Evolutionary conservation across 1,140 invertebrate genomes (phyloP).

Genomic region (Magallana ariakensis): DNA sequence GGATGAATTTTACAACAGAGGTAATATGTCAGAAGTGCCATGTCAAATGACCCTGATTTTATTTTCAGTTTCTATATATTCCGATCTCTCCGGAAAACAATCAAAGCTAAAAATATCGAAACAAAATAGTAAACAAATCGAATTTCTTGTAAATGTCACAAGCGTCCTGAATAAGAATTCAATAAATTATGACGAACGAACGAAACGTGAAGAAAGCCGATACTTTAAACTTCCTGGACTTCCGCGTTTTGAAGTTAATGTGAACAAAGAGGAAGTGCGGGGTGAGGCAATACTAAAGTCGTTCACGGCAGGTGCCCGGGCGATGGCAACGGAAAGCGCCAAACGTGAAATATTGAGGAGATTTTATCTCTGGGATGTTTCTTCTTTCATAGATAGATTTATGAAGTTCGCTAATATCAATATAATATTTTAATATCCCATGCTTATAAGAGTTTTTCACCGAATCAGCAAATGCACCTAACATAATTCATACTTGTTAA

Average conservation of each 20-base stretch:
- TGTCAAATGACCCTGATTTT: background rate
- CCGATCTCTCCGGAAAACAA: background rate
- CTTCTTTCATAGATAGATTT: background rate
- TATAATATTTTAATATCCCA: too few relatives aligned
- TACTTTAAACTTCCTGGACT: conserved; percentile 9
- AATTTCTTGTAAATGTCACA: background rate
- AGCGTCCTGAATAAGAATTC: conserved; percentile 1
- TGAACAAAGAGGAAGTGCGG: conserved; percentile 6
- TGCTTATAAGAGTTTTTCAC: background rate
- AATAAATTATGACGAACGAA: background rate
- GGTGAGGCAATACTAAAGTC: background rate
- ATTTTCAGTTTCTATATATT: conserved; percentile 1
- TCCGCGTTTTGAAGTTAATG: background rate
- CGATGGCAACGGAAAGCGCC: conserved; percentile 7
- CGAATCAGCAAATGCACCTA: too few relatives aligned
- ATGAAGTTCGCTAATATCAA: background rate
- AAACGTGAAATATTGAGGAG: background rate
- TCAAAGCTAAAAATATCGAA: background rate
- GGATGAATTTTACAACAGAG: background rate
- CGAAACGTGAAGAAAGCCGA: conserved; percentile 6
- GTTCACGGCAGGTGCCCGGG: background rate
- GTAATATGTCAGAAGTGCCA: conserved; percentile 7
- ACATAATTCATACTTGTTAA: too few relatives aligned
- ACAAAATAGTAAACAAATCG: background rate
- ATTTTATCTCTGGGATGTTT: background rate